A percentile compares a stretch with the other conserved stretches of the same genome.
These are phyloP conservation scores for Pseudomugil gertrudae DNA, from an alignment of 2,797 vertebrate species.

Conservation along the genomic window DNA sequence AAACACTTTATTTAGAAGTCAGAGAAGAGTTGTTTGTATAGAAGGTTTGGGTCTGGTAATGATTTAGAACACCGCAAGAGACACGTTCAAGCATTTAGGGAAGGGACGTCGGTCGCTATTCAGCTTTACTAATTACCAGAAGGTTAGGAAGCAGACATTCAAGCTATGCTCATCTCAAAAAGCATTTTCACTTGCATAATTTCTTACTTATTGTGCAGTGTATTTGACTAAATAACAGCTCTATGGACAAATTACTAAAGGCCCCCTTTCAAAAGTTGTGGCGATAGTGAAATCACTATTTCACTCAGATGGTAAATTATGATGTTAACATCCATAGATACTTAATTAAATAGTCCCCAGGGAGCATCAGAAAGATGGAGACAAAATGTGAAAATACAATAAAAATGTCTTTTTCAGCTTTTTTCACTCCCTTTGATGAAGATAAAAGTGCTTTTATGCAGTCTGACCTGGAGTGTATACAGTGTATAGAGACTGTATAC, in stretches of 20 bases:
- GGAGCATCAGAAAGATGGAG: not conserved
- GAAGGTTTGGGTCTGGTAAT: no score
- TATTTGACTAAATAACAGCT: not conserved
- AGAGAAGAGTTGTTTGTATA: no score
- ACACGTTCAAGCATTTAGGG: no score
- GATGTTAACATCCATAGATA: not conserved
- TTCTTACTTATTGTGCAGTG: not conserved
- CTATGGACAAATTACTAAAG: not conserved
- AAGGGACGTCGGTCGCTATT: no score
- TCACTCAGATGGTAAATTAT: not conserved
- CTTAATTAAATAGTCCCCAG: not conserved
- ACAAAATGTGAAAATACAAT: not conserved
- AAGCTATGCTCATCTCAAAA: not conserved
- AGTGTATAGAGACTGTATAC: not conserved
- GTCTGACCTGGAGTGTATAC: not conserved
- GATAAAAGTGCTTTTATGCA: not conserved
- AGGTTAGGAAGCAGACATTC: not conserved
- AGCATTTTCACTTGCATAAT: not conserved
- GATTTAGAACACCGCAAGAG: no score
- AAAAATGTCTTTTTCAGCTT: not conserved
- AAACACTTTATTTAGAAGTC: no score
- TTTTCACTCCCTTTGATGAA: not conserved
- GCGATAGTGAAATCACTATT: not conserved
- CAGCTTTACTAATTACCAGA: no score
- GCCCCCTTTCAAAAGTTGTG: not conserved